Conservation (phyloP, 2,888 invertebrate genomes). For the Dilophus febrilis region DNA sequence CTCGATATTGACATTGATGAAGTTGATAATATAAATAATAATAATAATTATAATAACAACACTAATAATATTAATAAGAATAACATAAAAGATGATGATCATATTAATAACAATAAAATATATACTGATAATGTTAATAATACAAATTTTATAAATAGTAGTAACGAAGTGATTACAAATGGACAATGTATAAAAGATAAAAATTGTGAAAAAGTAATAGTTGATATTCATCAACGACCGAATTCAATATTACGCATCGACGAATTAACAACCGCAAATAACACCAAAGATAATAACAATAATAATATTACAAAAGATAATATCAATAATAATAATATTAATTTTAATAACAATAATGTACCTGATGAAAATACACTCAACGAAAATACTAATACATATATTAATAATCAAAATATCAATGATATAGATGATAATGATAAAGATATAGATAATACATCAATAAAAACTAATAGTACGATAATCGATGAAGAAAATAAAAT, state of each 20-base stretch:
- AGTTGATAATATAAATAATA: too few species aligned
- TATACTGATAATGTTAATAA: too few species aligned
- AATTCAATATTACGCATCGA: constrained; percentile 1
- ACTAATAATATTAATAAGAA: too few species aligned
- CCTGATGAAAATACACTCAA: neutral
- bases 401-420: too few species aligned
- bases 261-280: neutral
- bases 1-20: neutral
- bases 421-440: too few species aligned
- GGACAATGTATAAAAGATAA: neutral
- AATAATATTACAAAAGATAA: neutral
- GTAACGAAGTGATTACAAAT: neutral
- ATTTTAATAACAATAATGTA: neutral
- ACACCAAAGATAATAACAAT: constrained; percentile 2
- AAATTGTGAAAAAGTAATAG: constrained; percentile 2
- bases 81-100: too few species aligned
- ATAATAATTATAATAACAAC: too few species aligned
- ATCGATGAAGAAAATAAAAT: neutral
- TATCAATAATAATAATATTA: neutral
- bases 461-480: neutral
- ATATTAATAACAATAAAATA: too few species aligned
- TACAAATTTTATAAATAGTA: too few species aligned
- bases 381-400: neutral
- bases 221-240: constrained; percentile 8
- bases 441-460: too few species aligned